Evolutionary conservation across 2,888 invertebrate genomes (phyloP).

Genomic region (Dynastes hyllus): DNA sequence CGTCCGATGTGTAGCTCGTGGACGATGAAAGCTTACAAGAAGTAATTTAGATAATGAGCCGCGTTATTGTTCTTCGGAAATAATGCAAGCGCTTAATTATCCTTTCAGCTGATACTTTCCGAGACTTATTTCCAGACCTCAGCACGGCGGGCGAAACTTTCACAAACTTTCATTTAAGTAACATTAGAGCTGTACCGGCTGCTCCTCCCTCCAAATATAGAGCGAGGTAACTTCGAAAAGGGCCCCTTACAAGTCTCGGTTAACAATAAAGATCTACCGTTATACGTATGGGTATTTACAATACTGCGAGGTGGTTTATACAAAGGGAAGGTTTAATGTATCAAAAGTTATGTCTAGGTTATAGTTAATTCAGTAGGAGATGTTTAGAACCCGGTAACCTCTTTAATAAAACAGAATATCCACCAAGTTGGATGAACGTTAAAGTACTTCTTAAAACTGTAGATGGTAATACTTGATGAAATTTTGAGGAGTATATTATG

Average conservation of each 20-base stretch:
- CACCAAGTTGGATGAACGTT: too few relatives aligned
- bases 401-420: too few relatives aligned
- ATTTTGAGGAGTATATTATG: too few relatives aligned
- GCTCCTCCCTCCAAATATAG: background rate
- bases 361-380: too few relatives aligned
- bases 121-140: conserved; percentile 11
- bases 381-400: too few relatives aligned
- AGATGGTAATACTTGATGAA: too few relatives aligned
- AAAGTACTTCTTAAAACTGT: too few relatives aligned
- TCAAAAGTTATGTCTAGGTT: too few relatives aligned
- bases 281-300: background rate
- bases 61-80: conserved; percentile 29
- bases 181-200: conserved; percentile 4
- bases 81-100: conserved; percentile 37
- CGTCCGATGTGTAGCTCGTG: background rate
- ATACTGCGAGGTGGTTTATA: background rate
- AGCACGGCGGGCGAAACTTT: background rate
- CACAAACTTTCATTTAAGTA: conserved; percentile 1
- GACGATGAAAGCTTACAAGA: background rate
- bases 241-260: background rate
- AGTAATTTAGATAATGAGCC: conserved; percentile 17
- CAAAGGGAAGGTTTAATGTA: too few relatives aligned
- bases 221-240: background rate
- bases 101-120: conserved; percentile 16
- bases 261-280: background rate